Conservation (phyloP, 92 coral and sea anemone species). For the Phenganax subtilis region DNA sequence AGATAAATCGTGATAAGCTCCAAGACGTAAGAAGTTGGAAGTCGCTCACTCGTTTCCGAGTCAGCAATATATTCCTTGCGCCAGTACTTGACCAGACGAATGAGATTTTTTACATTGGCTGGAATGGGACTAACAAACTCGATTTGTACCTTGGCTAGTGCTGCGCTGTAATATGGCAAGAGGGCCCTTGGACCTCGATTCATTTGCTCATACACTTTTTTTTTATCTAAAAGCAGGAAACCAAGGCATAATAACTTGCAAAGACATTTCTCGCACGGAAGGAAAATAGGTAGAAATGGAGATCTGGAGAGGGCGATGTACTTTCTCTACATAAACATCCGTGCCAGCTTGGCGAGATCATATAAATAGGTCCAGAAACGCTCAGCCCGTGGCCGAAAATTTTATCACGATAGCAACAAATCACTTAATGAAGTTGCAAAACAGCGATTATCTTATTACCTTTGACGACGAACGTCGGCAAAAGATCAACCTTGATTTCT, state of each 20-base stretch:
- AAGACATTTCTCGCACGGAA: not conserved
- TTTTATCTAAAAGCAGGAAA: not conserved
- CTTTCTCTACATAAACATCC: too few relatives aligned
- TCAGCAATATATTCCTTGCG: constrained; percentile 34
- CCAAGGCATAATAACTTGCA: not conserved
- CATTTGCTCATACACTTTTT: constrained; percentile 30
- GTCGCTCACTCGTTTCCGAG: not conserved
- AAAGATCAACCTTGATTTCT: constrained; percentile 38
- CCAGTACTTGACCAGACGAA: constrained; percentile 60
- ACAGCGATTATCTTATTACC: not conserved
- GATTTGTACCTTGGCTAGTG: constrained; percentile 41
- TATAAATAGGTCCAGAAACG: too few relatives aligned
- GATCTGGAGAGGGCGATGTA: too few relatives aligned
- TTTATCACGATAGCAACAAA: not conserved
- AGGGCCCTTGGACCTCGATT: not conserved
- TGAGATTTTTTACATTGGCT: constrained; percentile 53
- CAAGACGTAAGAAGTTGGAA: constrained; percentile 53
- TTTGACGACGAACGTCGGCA: constrained; percentile 38
- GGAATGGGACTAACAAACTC: constrained; percentile 50
- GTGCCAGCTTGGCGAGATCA: too few relatives aligned
- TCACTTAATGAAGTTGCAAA: not conserved
- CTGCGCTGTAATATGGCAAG: constrained; percentile 40
- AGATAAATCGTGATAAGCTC: constrained; percentile 51
- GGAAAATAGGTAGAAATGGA: not conserved
- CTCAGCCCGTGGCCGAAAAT: not conserved